Base-by-base conservation (phyloP, 2,113 vertebrate species). In the Acanthochromis polyacanthus region DNA sequence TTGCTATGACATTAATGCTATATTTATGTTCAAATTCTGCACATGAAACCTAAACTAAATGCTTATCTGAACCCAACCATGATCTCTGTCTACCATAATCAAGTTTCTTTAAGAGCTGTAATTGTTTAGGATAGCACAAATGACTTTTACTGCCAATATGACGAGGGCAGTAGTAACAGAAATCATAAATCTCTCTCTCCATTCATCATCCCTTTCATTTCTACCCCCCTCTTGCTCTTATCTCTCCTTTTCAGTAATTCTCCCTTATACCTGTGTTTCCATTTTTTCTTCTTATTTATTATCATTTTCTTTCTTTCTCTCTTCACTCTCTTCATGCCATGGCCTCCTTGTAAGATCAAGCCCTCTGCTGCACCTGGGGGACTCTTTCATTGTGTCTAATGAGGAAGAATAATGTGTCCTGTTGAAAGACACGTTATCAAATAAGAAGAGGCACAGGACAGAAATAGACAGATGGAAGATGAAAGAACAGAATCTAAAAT, bases 331-430 rank as follows among this genome's bases (percentile, higher is more conserved):
- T 15, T 61, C 14, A 50, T 85, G 73, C 74, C 80, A 9, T 30
- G 69, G 45, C 78, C 73, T 75, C 79, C 82, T 84, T 92, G 89
- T 89, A 90, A 82, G 84, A 89, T 89, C 88, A 90, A 89, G 89
- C 78, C 78, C 75, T 83, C 48, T 83, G 77, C 75, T 83, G 86
- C 84, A 87, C 63, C 81, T 91, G 81, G 89, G 88, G 85, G 69
- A 84, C 87, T 80, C 77, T 88, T 67, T 43, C 46, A 23, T 79
- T 78, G 72, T 52, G 75, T 89, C 82, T 90, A 86, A 90, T 90
- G 80, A 90, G 76, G 52, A 78, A 48, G 72, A 62, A 86, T 89
- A 81, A 83, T 87, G 81, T 80, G 68, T 73, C 77, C 53, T 75
- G 81, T 78, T 80, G 71, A 40, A 65, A 64, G 72, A 80, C 74